Conservation (phyloP, 2,888 invertebrate species). For the Eristalinus sepulchralis region DNA sequence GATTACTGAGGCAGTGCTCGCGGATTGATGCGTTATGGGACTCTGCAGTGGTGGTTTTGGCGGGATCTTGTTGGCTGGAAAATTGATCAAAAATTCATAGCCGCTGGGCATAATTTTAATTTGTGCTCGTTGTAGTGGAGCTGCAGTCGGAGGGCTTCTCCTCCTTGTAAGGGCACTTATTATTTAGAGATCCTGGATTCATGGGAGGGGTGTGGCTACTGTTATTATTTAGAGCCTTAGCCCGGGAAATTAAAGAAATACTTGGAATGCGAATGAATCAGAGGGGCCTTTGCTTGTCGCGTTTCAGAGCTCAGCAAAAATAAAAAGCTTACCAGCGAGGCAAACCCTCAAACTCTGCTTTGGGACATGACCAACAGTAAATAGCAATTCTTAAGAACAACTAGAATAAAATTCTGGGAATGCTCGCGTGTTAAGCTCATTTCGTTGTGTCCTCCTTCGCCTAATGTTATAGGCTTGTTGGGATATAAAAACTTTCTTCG, state of each 20-base stretch:
- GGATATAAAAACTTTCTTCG: background rate
- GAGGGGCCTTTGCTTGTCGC: too few relatives aligned
- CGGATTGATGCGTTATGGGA: conserved; percentile 49
- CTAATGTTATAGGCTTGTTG: background rate
- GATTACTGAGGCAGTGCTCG: conserved; percentile 49
- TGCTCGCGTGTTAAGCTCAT: background rate
- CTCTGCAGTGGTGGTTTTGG: conserved; percentile 9
- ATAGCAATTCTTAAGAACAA: background rate
- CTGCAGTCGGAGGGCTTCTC: conserved; percentile 13
- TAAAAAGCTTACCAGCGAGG: background rate
- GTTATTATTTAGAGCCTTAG: conserved; percentile 53
- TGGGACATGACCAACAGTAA: background rate
- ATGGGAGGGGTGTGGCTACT: conserved; percentile 55
- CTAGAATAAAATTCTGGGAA: background rate
- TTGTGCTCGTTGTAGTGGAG: conserved; percentile 28
- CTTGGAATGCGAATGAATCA: background rate
- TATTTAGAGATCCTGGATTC: conserved; percentile 36
- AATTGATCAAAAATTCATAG: conserved; percentile 71
- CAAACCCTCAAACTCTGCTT: background rate
- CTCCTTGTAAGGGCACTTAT: conserved; percentile 40
- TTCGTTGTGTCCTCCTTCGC: background rate
- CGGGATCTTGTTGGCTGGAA: conserved; percentile 55
- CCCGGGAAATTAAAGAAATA: conserved; percentile 29
- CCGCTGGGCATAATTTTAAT: conserved; percentile 64
- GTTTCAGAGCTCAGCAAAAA: background rate